phyloP scores from a whole-genome alignment of 2,797 vertebrate genomes.

The Coccyzus lansbergi region DNA sequence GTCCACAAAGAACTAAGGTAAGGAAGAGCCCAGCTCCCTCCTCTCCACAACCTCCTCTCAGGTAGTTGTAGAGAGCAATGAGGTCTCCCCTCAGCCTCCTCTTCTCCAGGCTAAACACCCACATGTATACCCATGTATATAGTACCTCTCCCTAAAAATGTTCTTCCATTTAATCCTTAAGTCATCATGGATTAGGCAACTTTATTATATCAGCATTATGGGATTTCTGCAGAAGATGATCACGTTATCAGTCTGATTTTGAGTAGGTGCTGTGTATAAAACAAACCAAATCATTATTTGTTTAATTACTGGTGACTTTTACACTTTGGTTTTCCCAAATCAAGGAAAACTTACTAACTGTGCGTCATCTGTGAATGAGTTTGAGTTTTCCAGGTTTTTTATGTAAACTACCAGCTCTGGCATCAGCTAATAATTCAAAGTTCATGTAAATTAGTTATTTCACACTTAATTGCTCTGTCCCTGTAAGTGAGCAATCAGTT shows the following conservation, averaged over 20 bases:
- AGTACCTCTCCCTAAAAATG: not conserved
- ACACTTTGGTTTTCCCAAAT: not conserved
- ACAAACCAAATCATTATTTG: rapidly evolving
- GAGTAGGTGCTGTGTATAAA: not conserved
- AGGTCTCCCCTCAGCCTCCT: too few species aligned
- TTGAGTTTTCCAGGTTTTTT: not conserved
- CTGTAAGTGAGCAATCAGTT: not conserved
- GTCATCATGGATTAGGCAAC: not conserved
- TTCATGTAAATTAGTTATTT: not conserved
- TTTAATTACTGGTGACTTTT: not conserved
- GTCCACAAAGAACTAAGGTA: not conserved
- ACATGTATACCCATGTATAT: too few species aligned
- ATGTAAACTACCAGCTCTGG: not conserved
- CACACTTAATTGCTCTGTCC: not conserved
- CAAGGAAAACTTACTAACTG: not conserved
- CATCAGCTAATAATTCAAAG: not conserved
- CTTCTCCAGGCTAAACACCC: too few species aligned
- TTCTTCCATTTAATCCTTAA: not conserved
- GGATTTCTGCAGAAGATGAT: not conserved
- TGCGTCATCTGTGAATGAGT: not conserved
- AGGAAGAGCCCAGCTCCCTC: too few species aligned
- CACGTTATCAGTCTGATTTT: not conserved
- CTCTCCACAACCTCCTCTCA: too few species aligned
- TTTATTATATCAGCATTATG: not conserved
- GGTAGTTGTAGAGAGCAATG: too few species aligned